Evolutionary conservation across 2,888 invertebrate genomes (phyloP), one percentile per base, ranked within the genome.

Genomic region (Adineta ricciae): DNA sequence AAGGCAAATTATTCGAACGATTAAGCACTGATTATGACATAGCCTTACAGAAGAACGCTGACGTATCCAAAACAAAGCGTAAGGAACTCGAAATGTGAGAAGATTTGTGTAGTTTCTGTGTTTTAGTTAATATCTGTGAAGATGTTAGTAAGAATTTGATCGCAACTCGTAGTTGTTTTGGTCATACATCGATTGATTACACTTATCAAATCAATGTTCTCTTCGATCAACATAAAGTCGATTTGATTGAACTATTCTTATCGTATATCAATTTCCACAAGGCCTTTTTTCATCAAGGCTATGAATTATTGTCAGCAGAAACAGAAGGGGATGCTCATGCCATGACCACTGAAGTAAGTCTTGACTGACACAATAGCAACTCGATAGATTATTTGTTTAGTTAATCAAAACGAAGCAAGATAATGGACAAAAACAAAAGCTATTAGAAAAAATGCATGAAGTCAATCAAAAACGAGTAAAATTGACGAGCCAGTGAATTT

Each of bases 171-270:
- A 95, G 95, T 2, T 95, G 96, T 90, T 98, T 97, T 92, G 94
- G 96, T 50, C 97, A 97, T 91, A 96, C 96, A 8, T 95, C 96
- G 1, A 92, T 98, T 86, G 96, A 97, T 90, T 97, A 97, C 90
- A 95, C 97, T 21, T 95, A 95, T 91, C 94, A 94, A 89, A 90
- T 92, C 86, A 88, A 88, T 86, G 86, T 88, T 27, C 41, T 78
- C 38, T 78, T 41, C 41, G n/a, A 41, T 78, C 78, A 78, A 78
- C 78, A 78, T 41, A 78, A 78, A 41, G 41, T 78, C 21, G 78
- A 78, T 24, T 78, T 78, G n/a, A 78, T 78, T n/a, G 78, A 78
- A 78, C n/a, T 78, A 78, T 78, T 78, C 24, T 41, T 78, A 78
- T 78, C 78, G 1, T 78, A 78, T 78, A 78, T 78, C 24, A 78